Evolutionary conservation across 2,113 vertebrate genomes (phyloP).

Genomic region (Rhinoptilus africanus): DNA sequence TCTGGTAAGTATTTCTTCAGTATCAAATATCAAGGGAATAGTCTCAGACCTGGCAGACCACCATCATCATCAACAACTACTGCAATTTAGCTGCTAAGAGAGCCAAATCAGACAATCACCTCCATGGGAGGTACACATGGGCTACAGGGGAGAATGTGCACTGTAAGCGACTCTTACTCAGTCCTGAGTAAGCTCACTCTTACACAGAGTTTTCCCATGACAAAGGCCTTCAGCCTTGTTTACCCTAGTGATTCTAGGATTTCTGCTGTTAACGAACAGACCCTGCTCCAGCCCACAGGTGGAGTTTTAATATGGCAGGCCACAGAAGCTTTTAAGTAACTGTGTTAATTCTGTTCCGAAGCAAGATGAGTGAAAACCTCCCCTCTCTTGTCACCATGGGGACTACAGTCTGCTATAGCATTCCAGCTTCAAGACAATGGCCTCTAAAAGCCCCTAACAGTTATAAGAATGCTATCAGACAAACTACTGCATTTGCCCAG

Average conservation of each 20-base stretch:
- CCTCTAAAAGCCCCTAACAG: not conserved
- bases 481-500: not conserved
- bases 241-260: not conserved
- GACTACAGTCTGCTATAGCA: constrained; percentile 38
- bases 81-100: not conserved
- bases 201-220: not conserved
- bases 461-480: not conserved
- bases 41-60: not conserved
- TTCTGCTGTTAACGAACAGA: not conserved
- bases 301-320: not conserved
- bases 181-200: not conserved
- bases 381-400: constrained; percentile 20
- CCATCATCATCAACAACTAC: not conserved
- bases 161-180: not conserved
- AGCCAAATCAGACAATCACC: not conserved
- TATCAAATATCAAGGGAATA: not conserved
- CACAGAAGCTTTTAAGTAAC: not conserved
- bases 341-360: not conserved
- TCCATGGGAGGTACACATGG: constrained; percentile 29
- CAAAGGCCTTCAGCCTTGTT: not conserved
- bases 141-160: not conserved
- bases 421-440: not conserved
- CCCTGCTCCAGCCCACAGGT: not conserved
- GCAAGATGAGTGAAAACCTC: not conserved
- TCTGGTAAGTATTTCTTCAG: not conserved